phyloP scores from a whole-genome alignment of 1,140 invertebrate genomes.

The Diploscapter pachys region DNA sequence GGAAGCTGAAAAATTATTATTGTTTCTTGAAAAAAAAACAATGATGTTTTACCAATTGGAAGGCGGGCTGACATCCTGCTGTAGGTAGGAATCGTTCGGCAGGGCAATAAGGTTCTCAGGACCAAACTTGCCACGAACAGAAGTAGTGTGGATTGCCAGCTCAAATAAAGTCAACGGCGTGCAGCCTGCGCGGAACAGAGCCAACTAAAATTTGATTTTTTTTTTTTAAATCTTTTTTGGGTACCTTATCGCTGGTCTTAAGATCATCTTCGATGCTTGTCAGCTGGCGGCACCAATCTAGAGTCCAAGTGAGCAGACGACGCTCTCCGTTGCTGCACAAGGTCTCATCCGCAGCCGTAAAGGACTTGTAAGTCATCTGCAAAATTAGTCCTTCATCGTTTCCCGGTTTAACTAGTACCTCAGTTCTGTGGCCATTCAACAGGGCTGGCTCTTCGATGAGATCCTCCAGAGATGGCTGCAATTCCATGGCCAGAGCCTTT shows the following conservation, averaged over 20 bases:
- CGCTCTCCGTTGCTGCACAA: constrained; percentile 49
- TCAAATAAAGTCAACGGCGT: constrained; percentile 49
- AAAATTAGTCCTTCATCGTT: constrained; percentile 33
- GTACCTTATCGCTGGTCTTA: background rate
- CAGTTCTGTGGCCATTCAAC: constrained; percentile 24
- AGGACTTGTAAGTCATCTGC: constrained; percentile 40
- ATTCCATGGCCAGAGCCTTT: constrained; percentile 9
- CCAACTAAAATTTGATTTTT: constrained; percentile 7
- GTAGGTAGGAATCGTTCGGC: constrained; percentile 44
- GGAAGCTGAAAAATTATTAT: constrained; percentile 32
- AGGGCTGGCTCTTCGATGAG: constrained; percentile 29
- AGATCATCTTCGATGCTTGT: constrained; percentile 33
- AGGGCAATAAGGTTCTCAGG: constrained; percentile 31
- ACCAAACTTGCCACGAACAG: constrained; percentile 44
- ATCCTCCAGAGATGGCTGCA: constrained; percentile 17
- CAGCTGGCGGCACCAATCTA: constrained; percentile 41
- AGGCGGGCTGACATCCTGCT: constrained; percentile 37
- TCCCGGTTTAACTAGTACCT: constrained; percentile 19
- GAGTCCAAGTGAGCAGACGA: constrained; percentile 44
- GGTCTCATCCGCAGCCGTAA: constrained; percentile 41
- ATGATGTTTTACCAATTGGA: constrained; percentile 17
- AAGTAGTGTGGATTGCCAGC: constrained; percentile 36
- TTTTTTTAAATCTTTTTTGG: background rate
- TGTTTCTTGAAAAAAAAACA: background rate
- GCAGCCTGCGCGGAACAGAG: constrained; percentile 42